Conservation (phyloP, 1,140 invertebrate species). For the Bombus superbus region DNA sequence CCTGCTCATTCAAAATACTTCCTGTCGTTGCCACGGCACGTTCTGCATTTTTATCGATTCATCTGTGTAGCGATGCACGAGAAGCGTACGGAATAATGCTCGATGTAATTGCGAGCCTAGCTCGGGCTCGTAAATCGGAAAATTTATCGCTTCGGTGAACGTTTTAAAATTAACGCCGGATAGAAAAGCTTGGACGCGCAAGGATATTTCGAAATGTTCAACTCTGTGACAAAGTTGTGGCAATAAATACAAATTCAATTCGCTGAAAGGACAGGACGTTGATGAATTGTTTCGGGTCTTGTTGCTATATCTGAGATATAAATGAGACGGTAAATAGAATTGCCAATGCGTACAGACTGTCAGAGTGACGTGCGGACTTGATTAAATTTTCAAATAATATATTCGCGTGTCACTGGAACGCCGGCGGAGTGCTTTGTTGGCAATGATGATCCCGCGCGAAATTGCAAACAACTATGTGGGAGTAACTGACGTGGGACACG, state of each 20-base stretch:
- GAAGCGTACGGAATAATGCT: conserved; percentile 1
- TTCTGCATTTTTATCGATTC: conserved; percentile 34
- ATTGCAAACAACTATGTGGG: neutral
- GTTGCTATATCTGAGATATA: neutral
- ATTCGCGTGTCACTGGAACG: conserved; percentile 6
- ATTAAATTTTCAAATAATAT: conserved; percentile 35
- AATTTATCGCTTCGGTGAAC: neutral
- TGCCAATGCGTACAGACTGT: neutral
- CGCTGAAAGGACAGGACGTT: neutral
- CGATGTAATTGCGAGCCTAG: neutral
- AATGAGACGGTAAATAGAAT: conserved; percentile 6
- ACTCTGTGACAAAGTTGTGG: neutral
- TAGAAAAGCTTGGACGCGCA: neutral
- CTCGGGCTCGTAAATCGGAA: neutral
- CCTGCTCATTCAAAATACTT: conserved; percentile 65
- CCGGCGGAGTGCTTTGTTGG: neutral
- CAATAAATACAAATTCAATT: neutral
- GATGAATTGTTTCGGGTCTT: neutral
- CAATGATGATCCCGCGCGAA: neutral
- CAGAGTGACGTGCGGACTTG: neutral
- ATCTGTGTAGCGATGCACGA: neutral
- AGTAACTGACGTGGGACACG: neutral
- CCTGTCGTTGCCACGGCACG: conserved; percentile 29
- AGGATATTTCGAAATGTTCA: neutral
- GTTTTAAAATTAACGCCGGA: neutral